Evolutionary conservation across 2,797 vertebrate species (phyloP), one percentile per base, ranked within the genome.

Genomic region (Sebastes taczanowskii): DNA sequence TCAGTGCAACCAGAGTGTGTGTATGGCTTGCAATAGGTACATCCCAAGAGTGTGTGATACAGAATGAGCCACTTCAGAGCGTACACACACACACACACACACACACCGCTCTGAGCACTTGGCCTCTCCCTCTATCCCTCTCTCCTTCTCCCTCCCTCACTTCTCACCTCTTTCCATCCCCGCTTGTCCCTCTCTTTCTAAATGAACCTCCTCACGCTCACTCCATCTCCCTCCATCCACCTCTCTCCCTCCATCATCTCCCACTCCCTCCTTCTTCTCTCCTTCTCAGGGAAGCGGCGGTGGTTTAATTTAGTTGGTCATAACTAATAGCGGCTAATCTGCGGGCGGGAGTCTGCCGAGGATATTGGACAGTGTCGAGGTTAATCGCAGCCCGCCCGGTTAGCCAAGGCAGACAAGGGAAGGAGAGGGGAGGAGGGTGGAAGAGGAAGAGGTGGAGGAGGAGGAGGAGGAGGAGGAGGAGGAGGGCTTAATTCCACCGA

Each of bases 321-420:
- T 99, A 99, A 99, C 98, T 99, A 99, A 99, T 98, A 97, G 98
- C 97, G 95, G 97, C 98, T 99, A 99, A 99, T 99, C 98, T 98
- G 96, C 96, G 90, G 96, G 96, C 97, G 93, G 97, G 96, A 98
- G 97, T 98, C 98, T 98, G 97, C 97, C 92, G 98, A 98, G 98
- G 99, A 99, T 99, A 99, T 99, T 98, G 98, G 98, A 98, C 98
- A 98, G 98, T 98, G 97, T 98, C 97, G 98, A 98, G 98, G 98
- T 99, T 99, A 99, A 99, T 99, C 98, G 98, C 97, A 97, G 97
- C 90, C 97, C 93, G 97, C 97, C 97, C 98, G 97, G 97, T 97
- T 98, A 97, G 97, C 97, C 97, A 97, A 98, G 97, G 97, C 98
- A 98, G 97, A 98, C 97, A 97, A 97, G 98, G 97, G 96, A 96